Base-by-base conservation (phyloP, 2,797 vertebrate species). In the Schizopygopsis pylzovi region DNA sequence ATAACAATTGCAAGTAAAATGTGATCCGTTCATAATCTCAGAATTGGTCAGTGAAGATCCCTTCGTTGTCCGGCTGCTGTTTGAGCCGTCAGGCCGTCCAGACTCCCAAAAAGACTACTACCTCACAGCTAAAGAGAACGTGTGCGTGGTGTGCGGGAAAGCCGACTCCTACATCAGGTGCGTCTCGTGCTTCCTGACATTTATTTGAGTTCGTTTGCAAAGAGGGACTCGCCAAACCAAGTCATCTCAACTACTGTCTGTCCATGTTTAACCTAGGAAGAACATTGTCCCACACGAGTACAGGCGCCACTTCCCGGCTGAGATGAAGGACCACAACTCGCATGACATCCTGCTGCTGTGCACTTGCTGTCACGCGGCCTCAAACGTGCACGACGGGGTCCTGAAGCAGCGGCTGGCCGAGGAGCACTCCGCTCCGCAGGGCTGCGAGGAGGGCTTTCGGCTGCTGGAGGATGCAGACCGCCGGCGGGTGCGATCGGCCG, bases 261-360 rank as follows among this genome's bases (percentile, higher is more conserved):
- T 89, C 83, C 18, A 84, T 25, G 16, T 22, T 56, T 56, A 12
- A 28, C 25, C 79, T 45, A 99, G 98, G 94, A 99, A 99, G 90
- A 99, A 99, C 49, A 94, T 99, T 37, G 97, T 99, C 45, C 98
- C 98, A 0, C 98, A 99, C 0, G 98, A 99, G 88, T 99, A 99
- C 93, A 92, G 98, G 2, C 97, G 97, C 2, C 97, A 99, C 90
- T 99, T 99, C 78, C 98, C 98, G 41, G 93, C 95, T 0, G 97
- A 99, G 93, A 98, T 99, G 97, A 99, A 99, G 92, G 97, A 99
- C 94, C 98, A 99, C 94, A 99, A 98, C 92, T 99, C 98, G 4
- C 98, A 99, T 0, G 98, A 99, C 0, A 97, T 99, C 90, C 95
- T 99, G 90, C 94, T 99, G 4, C 97, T 99, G 20, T 99, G 98